Evolutionary conservation across 2,113 vertebrate species (phyloP).

Genomic region (Antechinus flavipes): DNA sequence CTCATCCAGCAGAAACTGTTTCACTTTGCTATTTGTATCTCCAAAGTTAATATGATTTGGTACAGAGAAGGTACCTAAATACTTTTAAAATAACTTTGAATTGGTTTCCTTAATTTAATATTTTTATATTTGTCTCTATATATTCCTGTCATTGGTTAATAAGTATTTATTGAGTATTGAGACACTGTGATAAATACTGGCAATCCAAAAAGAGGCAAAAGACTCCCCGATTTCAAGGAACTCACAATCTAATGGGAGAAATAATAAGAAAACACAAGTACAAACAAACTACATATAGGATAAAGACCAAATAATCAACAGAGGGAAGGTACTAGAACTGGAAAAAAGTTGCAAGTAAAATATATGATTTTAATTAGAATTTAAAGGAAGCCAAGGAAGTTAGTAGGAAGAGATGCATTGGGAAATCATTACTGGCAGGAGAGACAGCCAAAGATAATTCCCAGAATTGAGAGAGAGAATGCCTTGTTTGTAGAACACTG

Average conservation of each 20-base stretch:
- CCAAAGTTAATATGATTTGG: background rate
- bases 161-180: background rate
- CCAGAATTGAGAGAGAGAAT: background rate
- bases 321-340: background rate
- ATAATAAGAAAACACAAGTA: background rate
- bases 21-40: background rate
- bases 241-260: background rate
- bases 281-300: background rate
- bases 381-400: background rate
- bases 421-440: background rate
- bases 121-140: background rate
- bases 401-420: background rate
- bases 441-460: background rate
- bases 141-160: background rate
- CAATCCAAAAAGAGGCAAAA: background rate
- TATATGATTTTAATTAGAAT: background rate
- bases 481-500: background rate
- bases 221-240: background rate
- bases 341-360: background rate
- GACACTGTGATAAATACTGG: background rate
- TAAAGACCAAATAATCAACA: background rate
- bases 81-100: background rate
- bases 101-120: background rate
- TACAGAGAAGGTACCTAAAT: background rate
- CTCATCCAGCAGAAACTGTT: background rate